Evolutionary conservation across 2,888 invertebrate species (phyloP).

Genomic region (Oxyteleia sp.): DNA sequence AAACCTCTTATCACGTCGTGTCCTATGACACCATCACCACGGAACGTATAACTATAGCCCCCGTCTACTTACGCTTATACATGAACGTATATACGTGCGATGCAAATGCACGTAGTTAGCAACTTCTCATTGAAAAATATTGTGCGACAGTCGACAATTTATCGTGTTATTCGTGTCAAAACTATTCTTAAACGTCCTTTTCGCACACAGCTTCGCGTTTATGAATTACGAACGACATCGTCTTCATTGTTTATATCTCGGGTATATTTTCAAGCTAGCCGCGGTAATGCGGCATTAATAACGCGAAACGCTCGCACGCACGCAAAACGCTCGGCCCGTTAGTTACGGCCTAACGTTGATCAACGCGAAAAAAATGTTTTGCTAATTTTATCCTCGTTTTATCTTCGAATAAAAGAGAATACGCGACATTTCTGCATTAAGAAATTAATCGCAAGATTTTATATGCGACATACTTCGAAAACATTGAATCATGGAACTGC

Average conservation of each 20-base stretch:
- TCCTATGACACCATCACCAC: constrained; percentile 66
- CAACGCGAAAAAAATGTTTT: constrained; percentile 39
- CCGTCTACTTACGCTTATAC: constrained; percentile 59
- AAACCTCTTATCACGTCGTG: constrained; percentile 71
- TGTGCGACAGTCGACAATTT: constrained; percentile 69
- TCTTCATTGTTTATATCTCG: constrained; percentile 69
- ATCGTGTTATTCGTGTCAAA: constrained; percentile 70
- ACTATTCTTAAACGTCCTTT: constrained; percentile 71
- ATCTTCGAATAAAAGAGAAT: not conserved
- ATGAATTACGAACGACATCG: constrained; percentile 70
- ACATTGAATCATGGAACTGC: constrained; percentile 38
- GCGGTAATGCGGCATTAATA: constrained; percentile 65
- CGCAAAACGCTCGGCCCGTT: constrained; percentile 50
- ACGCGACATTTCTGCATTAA: not conserved
- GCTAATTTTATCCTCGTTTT: constrained; percentile 30
- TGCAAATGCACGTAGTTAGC: constrained; percentile 71
- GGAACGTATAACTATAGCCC: constrained; percentile 56
- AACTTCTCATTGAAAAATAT: constrained; percentile 71
- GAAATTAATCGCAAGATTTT: not conserved
- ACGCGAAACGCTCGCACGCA: constrained; percentile 55
- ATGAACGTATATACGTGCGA: constrained; percentile 48
- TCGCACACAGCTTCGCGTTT: constrained; percentile 44
- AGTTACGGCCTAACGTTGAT: constrained; percentile 40
- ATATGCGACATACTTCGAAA: constrained; percentile 27
- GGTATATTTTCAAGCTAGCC: constrained; percentile 54